A percentile compares a stretch with the other conserved stretches of the same genome.
phyloP scores from a whole-genome alignment of 2,888 invertebrate species.

The Teleiodes luculella region DNA sequence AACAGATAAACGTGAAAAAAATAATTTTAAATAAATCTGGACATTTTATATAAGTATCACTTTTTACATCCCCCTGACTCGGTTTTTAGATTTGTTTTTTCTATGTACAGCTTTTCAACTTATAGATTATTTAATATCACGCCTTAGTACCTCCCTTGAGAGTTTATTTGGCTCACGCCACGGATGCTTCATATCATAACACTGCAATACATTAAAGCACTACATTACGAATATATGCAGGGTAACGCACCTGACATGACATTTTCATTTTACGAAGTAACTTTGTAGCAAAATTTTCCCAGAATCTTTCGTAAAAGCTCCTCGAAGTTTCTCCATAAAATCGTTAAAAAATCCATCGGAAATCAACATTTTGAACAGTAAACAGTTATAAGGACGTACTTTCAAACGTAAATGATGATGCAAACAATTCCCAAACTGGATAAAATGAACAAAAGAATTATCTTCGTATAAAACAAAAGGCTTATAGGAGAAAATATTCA shows the following conservation, averaged over 20 bases:
- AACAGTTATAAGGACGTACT: not conserved
- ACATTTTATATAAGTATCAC: too few relatives aligned
- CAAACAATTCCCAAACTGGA: conserved; percentile 8
- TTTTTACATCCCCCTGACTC: too few relatives aligned
- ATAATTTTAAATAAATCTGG: too few relatives aligned
- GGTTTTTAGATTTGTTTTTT: too few relatives aligned
- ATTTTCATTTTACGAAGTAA: not conserved
- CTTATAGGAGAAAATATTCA: conserved; percentile 54
- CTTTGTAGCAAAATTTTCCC: not conserved
- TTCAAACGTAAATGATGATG: not conserved
- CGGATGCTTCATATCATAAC: conserved; percentile 26
- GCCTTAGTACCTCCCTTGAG: not conserved
- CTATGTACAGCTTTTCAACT: too few relatives aligned
- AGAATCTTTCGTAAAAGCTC: too few relatives aligned
- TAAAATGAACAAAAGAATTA: conserved; percentile 15
- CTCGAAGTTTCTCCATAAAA: not conserved
- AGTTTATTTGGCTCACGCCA: conserved; percentile 5
- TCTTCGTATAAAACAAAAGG: conserved; percentile 33
- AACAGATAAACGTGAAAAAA: too few relatives aligned
- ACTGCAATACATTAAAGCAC: conserved; percentile 38
- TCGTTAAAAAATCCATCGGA: too few relatives aligned
- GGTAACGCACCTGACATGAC: conserved; percentile 28
- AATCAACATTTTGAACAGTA: too few relatives aligned
- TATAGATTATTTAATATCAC: too few relatives aligned
- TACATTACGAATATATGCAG: conserved; percentile 25